Evolutionary conservation across 2,797 vertebrate species (phyloP), one percentile per base, ranked within the genome.

Genomic region (Heteromormyrus szaboi): DNA sequence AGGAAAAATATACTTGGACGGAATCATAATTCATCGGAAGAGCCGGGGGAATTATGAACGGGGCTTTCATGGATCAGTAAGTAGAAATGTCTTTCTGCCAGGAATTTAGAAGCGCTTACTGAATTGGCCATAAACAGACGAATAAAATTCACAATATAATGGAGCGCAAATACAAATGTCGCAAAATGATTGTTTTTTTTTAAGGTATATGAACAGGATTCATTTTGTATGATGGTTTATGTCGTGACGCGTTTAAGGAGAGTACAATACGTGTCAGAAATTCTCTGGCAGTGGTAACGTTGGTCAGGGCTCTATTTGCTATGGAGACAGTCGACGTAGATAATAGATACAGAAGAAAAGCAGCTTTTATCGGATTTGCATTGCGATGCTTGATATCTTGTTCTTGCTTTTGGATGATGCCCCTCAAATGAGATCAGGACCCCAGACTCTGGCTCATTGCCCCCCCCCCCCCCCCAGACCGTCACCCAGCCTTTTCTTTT

Each of bases 21-120:
- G 50, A 56, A 86, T 37, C 29, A 56, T 54, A 86, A 86, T 86
- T 86, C 85, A 86, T 86, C 33, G 85, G 17, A 86, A 86, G 29
- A 29, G 51, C 53, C 85, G 12, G 29, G 50, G 85, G 85, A 86
- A 86, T 56, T 86, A 54, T 86, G 84, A 54, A 33, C 51, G 81
- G 81, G 37, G 50, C 48, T 53, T 48, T 53, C 29, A 56, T 37
- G 53, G 85, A 56, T 54, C 84, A 50, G 51, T 56, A 86, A 86
- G 53, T 86, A 84, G 46, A 48, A 25, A 51, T 37, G n/a, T 37
- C 50, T 86, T 56, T 86, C 53, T 86, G 25, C 51, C 29, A 37
- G 51, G 53, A 37, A 86, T 86, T 86, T 37, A 86, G 51, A 56
- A 56, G 85, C 6, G 51, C 85, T 86, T 86, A 86, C 29, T 56